Evolutionary conservation across 2,888 invertebrate species (phyloP), one percentile per base, ranked within the genome.

Genomic region (Lochmaea crataegi): DNA sequence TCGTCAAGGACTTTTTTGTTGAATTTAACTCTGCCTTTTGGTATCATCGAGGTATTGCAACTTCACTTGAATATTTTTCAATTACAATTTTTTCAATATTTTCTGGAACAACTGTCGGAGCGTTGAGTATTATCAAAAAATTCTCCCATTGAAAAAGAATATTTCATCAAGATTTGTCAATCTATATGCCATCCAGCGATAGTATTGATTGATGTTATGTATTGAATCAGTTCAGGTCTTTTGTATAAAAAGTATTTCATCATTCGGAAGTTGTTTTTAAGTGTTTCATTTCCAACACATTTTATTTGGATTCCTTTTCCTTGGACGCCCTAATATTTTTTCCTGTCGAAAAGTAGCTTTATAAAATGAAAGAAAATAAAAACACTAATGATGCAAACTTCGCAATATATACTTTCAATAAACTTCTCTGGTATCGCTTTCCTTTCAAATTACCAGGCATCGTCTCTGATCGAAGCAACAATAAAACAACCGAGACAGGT

Each of bases 371-470:
- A 63, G 61, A 42, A 63, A 63, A 63, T 42, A 42, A 61, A 41
- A 61, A 42, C 42, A 18, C 18, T 42, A 63, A 63, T 63, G 61
- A 63, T 63, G 61, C 61, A 63, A 63, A 63, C 42, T 42, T 63
- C 61, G 42, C 61, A 63, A 63, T 63, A 41, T 63, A 63, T 63
- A 42, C 61, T 42, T 63, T 42, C 61, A 63, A 63, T 63, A 63
- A 41, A 42, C 42, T 61, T 42, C 38, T 14, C 42, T 42, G 61
- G 42, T 63, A 63, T 63, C 61, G 61, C 42, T 63, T 63, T 63
- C 6, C 61, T 42, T 63, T 63, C 18, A 61, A 61, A 61, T 61
- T 61, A 61, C 61, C 41, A 61, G 42, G n/a, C 61, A 61, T 61
- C 61, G 61, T 61, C 16, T 41, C 61, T 42, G 61, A 61, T 61